Base-by-base conservation (phyloP, 2,113 vertebrate genomes). In the Smithornis capensis region DNA sequence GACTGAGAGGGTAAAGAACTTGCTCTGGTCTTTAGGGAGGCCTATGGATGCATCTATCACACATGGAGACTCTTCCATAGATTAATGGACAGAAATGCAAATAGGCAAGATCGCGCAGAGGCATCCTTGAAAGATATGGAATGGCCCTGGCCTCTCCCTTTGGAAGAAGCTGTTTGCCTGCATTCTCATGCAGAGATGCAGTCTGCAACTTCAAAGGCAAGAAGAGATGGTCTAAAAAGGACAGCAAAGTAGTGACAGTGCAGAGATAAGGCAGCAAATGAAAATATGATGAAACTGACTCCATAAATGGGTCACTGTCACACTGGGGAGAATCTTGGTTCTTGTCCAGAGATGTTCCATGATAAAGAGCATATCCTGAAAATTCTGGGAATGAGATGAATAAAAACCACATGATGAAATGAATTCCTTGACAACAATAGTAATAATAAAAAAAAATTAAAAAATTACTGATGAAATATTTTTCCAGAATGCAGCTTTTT, bases 131-230 rank as follows among this genome's bases (percentile, higher is more conserved):
- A 89, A 69, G 50, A 17, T 19, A 10, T 0, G 57, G 37, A 18
- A 37, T 5, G 28, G 74, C n/a, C 55, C 47, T 8, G 70, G 70
- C 50, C 93, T 74, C 73, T 76, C 70, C 57, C 55, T 45, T 12
- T 7, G 81, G 71, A 62, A 77, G 94, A 84, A 79, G 84, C 79
- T 83, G 53, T 92, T 83, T 75, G 50, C 93, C 96, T 91, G 91
- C 92, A 95, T 86, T 9, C 80, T 92, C 95, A 45, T 1, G 31
- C 79, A 40, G 81, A 96, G 93, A 93, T 76, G 86, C 91, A 94
- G 95, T 92, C 64, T 82, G 90, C 97, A 97, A 97, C 96, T 97
- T 84, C 95, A 97, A 97, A 97, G 96, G 95, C 87, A 80, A 93
- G 87, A 95, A 95, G 92, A 89, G 94, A 87, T 85, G 88, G 64